Conservation (phyloP, 2,888 invertebrate species). For the Patella caerulea region DNA sequence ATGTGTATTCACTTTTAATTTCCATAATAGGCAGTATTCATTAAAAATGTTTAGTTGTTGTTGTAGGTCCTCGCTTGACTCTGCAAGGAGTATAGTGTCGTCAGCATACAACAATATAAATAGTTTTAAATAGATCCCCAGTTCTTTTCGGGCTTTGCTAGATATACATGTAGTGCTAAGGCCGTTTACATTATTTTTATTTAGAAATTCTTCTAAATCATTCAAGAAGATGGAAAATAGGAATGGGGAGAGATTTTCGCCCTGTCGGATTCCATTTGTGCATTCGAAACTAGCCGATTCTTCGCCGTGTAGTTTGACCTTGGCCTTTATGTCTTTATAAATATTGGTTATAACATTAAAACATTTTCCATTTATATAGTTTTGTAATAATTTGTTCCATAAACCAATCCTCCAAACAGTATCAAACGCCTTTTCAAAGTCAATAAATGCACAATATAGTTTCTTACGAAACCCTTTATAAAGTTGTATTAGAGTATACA, state of each 20-base stretch:
- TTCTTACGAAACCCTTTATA: neutral
- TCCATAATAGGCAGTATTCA: neutral
- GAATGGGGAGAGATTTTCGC: neutral
- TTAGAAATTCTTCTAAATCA: neutral
- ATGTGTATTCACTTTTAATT: neutral
- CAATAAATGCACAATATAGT: neutral
- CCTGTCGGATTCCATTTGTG: neutral
- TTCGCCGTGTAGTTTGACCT: no score
- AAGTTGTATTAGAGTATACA: neutral
- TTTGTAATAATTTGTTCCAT: neutral
- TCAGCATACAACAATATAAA: neutral
- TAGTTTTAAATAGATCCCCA: neutral
- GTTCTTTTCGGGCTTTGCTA: no score
- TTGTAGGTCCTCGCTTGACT: neutral
- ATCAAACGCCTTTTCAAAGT: neutral
- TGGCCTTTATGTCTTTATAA: neutral
- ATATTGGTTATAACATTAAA: neutral
- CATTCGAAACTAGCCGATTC: neutral
- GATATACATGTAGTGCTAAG: neutral
- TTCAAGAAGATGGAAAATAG: neutral
- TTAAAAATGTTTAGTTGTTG: neutral
- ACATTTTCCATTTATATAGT: neutral
- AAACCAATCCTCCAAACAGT: neutral
- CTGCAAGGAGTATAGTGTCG: neutral
- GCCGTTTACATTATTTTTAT: neutral